Percentiles rank a stretch among this genome's conserved stretches.
phyloP scores from a whole-genome alignment of 2,888 invertebrate genomes.

The Mythimna ferrago region DNA sequence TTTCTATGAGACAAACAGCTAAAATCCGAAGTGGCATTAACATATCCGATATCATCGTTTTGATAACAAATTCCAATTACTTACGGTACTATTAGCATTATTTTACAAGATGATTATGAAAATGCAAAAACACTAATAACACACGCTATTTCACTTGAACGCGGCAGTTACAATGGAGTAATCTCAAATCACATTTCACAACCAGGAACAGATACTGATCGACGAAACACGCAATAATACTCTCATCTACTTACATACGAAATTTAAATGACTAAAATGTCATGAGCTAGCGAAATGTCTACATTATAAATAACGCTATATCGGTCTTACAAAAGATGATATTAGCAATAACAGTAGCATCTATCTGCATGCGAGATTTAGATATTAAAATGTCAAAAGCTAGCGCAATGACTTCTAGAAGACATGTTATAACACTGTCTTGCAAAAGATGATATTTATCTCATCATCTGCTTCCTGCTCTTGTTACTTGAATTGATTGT shows the following conservation, averaged over 20 bases:
- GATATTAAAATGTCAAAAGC: slow-evolving; percentile 20
- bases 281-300: too few relatives aligned
- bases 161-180: slow-evolving; percentile 37
- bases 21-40: too few relatives aligned
- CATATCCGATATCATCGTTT: too few relatives aligned
- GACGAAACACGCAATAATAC: slow-evolving; percentile 35
- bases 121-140: slow-evolving; percentile 11
- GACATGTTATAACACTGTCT: background rate
- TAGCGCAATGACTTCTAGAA: slow-evolving; percentile 19
- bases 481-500: too few relatives aligned
- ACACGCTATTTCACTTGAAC: slow-evolving; percentile 34
- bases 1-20: too few relatives aligned
- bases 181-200: slow-evolving; percentile 51
- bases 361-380: slow-evolving; percentile 30
- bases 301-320: too few relatives aligned
- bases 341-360: slow-evolving; percentile 27
- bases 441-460: too few relatives aligned
- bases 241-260: slow-evolving; percentile 13
- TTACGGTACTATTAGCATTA: background rate
- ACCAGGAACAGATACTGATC: slow-evolving; percentile 51
- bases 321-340: too few relatives aligned
- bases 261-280: too few relatives aligned
- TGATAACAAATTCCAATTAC: background rate
- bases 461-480: too few relatives aligned
- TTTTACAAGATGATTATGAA: slow-evolving; percentile 4